Percentiles rank a stretch among this genome's conserved stretches.
phyloP scores from a whole-genome alignment of 2,113 vertebrate species.

The Gobius niger region DNA sequence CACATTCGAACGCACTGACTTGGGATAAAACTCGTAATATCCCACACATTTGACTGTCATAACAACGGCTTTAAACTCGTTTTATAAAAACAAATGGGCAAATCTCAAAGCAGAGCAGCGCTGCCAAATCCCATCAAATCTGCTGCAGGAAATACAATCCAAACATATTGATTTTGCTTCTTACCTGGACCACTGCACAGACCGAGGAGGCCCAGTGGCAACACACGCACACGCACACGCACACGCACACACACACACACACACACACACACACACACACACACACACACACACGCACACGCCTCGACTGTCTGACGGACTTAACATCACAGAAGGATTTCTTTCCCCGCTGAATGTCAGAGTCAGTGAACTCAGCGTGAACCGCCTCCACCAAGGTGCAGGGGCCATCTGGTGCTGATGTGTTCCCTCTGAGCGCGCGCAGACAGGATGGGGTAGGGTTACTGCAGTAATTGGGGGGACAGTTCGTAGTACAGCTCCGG shows the following conservation, averaged over 20 bases:
- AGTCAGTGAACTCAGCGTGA: conserved; percentile 38
- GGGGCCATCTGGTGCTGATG: neutral
- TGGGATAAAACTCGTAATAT: neutral
- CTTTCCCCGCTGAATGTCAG: conserved; percentile 1
- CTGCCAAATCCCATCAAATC: conserved; percentile 11
- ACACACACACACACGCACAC: neutral
- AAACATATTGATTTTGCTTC: conserved; percentile 24
- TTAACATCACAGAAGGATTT: neutral
- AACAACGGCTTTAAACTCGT: neutral
- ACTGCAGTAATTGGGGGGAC: conserved; percentile 10
- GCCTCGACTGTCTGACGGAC: neutral
- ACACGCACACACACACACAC: too few relatives aligned
- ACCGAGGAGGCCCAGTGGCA: neutral
- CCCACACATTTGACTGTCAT: neutral
- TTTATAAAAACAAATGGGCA: neutral
- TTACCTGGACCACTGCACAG: conserved; percentile 9
- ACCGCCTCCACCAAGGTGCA: conserved; percentile 5
- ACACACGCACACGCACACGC: too few relatives aligned
- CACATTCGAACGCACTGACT: neutral
- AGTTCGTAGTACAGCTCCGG: neutral
- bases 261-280: too few relatives aligned
- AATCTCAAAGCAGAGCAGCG: neutral
- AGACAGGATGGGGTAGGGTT: neutral
- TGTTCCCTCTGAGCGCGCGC: conserved; percentile 1
- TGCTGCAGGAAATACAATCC: neutral